Conservation (phyloP, 2,797 vertebrate genomes). For the Labroides dimidiatus region DNA sequence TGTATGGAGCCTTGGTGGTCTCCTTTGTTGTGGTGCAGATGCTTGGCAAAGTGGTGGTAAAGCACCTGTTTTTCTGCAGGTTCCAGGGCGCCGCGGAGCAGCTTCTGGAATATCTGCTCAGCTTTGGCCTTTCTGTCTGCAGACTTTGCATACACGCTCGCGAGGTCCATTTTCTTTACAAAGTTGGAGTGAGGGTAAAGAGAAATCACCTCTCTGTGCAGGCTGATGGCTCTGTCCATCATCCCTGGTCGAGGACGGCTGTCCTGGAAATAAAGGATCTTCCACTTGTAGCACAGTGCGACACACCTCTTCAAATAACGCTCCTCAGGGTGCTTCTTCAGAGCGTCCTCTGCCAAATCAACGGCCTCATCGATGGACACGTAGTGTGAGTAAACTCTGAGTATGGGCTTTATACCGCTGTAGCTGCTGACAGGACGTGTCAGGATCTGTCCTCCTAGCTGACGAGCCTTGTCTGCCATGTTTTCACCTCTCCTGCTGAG, state of each 20-base stretch:
- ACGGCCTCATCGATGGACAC: conserved; percentile 44
- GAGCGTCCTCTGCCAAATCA: conserved; percentile 50
- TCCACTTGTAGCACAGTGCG: conserved; percentile 61
- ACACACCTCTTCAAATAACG: conserved; percentile 60
- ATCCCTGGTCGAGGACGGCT: neutral
- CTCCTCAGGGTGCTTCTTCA: conserved; percentile 46
- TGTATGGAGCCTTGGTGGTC: accelerated
- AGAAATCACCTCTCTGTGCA: conserved; percentile 43
- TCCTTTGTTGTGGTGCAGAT: neutral
- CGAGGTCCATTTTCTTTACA: conserved; percentile 19
- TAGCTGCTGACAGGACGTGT: conserved; percentile 56
- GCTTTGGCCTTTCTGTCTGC: neutral
- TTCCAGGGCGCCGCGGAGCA: conserved; percentile 35
- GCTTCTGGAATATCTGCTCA: conserved; percentile 45
- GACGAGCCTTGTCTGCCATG: conserved; percentile 13
- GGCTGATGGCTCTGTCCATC: conserved; percentile 34
- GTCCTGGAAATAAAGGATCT: neutral
- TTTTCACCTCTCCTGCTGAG: neutral
- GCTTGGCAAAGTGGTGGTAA: conserved; percentile 48
- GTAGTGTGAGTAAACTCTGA: conserved; percentile 22
- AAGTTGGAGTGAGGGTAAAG: conserved; percentile 56
- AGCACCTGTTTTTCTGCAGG: conserved; percentile 47
- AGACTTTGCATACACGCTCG: conserved; percentile 20
- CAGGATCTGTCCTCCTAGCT: conserved; percentile 46
- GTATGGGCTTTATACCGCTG: conserved; percentile 49